phyloP scores from a whole-genome alignment of 1,140 invertebrate species.

The Meloidogyne hapla region DNA sequence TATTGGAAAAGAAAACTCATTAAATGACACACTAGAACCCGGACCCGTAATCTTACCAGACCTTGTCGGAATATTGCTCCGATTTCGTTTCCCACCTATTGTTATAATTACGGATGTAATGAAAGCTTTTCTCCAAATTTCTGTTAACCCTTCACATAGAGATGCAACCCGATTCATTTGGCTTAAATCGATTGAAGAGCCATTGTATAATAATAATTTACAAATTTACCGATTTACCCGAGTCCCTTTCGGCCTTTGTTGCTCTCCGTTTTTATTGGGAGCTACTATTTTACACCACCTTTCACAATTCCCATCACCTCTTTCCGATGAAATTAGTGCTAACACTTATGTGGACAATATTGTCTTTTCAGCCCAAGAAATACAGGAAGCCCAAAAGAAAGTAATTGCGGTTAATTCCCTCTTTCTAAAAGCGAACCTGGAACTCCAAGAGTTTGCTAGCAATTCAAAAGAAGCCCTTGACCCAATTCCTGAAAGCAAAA shows the following conservation, averaged over 20 bases:
- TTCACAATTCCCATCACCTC: neutral
- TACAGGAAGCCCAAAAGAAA: neutral
- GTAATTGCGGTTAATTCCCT: neutral
- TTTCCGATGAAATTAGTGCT: neutral
- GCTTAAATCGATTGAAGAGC: conserved; percentile 22
- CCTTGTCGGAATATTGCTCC: neutral
- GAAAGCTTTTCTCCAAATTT: conserved; percentile 23
- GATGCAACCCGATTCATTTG: conserved; percentile 34
- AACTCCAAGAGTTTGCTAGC: neutral
- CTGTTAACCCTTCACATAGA: conserved; percentile 15
- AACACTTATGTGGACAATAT: conserved; percentile 20
- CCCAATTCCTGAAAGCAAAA: neutral
- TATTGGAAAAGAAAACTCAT: neutral
- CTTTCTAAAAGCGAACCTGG: neutral
- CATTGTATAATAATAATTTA: neutral
- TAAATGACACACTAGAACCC: conserved; percentile 9
- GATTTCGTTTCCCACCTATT: conserved; percentile 16
- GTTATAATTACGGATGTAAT: neutral
- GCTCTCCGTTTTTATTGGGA: conserved; percentile 9
- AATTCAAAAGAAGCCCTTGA: neutral
- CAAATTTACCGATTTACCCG: conserved; percentile 23
- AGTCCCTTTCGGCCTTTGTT: conserved; percentile 11
- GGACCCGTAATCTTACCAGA: neutral
- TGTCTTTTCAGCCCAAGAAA: neutral
- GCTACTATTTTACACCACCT: conserved; percentile 1